Evolutionary conservation across 2,113 vertebrate genomes (phyloP), one percentile per base, ranked within the genome.

Genomic region (Myrmophylax atrothorax): DNA sequence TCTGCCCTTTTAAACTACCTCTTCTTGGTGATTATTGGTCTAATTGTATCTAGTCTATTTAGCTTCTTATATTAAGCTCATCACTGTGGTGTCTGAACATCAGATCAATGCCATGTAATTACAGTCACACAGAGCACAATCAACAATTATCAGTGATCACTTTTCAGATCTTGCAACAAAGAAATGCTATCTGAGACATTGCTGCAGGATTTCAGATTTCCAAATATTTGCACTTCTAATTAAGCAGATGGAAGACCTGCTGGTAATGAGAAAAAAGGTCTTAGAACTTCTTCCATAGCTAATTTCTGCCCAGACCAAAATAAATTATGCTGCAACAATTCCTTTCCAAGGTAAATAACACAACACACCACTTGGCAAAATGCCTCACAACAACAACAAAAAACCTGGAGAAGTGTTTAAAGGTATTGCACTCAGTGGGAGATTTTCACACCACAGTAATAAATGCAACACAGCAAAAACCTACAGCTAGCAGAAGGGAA

Each of bases 181-280:
- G 95, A 95, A 91, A 95, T 75, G 31, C 73, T 97, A 87, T 96
- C 94, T 94, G 93, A 97, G 97, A 90, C 28, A 4, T 28, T 94
- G 91, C 91, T 93, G 50, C 62, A 89, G 89, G 68, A 84, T 91
- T 97, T 97, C 94, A 96, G 97, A 94, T 97, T 97, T 96, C 95
- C 86, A 89, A 98, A 97, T 97, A 97, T 97, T 98, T 98, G 97
- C 97, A 97, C 97, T 97, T 98, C 96, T 97, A 98, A 98, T 98
- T 98, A 98, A 97, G 94, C 96, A 97, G 97, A 98, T 98, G 98
- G 97, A 97, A 96, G 92, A 93, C 95, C 94, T 97, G 97, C 96
- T 98, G 90, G 87, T 93, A 93, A 94, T 96, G 97, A 97, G 97
- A 94, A 94, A 97, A 93, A 93, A 84, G 96, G 96, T 89, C 93